phyloP scores from a whole-genome alignment of 2,888 invertebrate species.

The Halictus quadricinctus region DNA sequence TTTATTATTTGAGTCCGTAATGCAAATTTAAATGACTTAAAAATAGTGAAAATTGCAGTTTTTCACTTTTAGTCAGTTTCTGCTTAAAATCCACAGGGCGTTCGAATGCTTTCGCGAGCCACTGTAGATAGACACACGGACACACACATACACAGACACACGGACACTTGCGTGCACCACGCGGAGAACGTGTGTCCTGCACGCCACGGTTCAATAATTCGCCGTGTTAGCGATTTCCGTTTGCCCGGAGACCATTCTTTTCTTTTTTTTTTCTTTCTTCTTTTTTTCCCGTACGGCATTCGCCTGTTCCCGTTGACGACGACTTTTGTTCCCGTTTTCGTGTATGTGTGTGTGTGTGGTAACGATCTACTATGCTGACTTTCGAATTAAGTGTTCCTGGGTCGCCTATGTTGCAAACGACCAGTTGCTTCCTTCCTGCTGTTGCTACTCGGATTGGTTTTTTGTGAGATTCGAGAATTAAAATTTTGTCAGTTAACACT shows the following conservation, averaged over 20 bases:
- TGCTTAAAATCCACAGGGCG: too few relatives aligned
- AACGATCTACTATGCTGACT: not conserved
- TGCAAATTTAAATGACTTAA: too few relatives aligned
- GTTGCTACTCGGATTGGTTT: too few relatives aligned
- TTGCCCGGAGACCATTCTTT: slow-evolving; percentile 33
- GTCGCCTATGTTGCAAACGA: not conserved
- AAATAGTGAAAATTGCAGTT: too few relatives aligned
- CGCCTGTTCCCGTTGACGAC: slow-evolving; percentile 3
- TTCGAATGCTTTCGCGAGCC: too few relatives aligned
- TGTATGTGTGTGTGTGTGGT: not conserved
- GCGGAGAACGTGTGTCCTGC: slow-evolving; percentile 2
- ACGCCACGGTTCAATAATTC: slow-evolving; percentile 68
- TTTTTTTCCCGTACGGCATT: slow-evolving; percentile 30
- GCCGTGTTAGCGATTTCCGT: slow-evolving; percentile 65
- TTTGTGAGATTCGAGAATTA: too few relatives aligned
- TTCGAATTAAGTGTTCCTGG: not conserved
- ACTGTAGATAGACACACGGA: not conserved
- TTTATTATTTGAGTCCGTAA: too few relatives aligned
- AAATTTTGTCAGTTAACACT: too few relatives aligned
- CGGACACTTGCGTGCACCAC: not conserved
- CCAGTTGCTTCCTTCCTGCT: not conserved
- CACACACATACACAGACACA: not conserved
- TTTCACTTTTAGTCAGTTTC: too few relatives aligned
- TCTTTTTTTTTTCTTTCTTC: slow-evolving; percentile 20
- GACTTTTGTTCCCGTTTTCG: not conserved